Conservation (phyloP, 2,888 invertebrate species). For the Xestia ashworthii region DNA sequence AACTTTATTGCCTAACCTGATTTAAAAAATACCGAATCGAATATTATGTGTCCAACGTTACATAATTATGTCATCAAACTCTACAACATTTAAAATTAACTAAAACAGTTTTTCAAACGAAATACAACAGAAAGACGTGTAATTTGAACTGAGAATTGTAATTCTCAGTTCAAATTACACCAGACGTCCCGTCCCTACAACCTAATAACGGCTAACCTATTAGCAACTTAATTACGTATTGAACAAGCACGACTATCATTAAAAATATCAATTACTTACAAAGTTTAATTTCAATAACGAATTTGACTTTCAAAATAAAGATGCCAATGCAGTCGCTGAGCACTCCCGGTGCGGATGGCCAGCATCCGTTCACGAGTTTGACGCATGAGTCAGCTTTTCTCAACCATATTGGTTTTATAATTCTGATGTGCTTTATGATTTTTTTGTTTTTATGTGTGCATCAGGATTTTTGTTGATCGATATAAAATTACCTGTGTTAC, state of each 20-base stretch:
- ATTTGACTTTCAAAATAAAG: constrained; percentile 47
- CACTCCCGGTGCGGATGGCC: constrained; percentile 22
- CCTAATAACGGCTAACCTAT: background rate
- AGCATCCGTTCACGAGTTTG: constrained; percentile 51
- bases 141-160: background rate
- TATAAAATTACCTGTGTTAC: background rate
- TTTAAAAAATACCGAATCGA: fast-evolving
- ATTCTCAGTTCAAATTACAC: too few species aligned
- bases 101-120: background rate
- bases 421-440: constrained; percentile 17
- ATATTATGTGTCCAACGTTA: background rate
- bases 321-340: constrained; percentile 19
- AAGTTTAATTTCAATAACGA: constrained; percentile 33
- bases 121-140: background rate
- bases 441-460: constrained; percentile 18
- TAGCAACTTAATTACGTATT: background rate
- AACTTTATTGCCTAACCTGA: background rate
- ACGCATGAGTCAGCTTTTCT: constrained; percentile 40
- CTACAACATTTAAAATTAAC: too few species aligned
- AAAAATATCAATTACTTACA: constrained; percentile 34
- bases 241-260: constrained; percentile 31
- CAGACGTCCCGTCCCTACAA: background rate
- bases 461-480: constrained; percentile 26
- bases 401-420: constrained; percentile 33
- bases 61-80: background rate